phyloP scores from a whole-genome alignment of 2,888 invertebrate genomes.

The Choristoneura rosaceana region DNA sequence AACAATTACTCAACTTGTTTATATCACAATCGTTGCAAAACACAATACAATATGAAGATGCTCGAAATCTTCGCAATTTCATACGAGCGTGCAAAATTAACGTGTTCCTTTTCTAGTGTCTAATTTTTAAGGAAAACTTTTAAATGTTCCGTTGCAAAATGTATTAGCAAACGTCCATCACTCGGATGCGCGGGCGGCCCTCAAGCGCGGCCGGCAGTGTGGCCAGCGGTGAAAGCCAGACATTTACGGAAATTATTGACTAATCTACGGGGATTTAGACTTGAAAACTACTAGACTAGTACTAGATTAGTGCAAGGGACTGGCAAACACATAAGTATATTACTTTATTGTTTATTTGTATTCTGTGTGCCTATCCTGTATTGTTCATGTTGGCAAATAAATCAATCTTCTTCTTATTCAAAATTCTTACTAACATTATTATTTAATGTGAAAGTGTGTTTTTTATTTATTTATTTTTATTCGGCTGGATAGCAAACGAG shows the following conservation, averaged over 20 bases:
- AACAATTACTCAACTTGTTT: neutral
- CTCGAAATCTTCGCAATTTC: constrained; percentile 3
- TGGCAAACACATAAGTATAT: no score
- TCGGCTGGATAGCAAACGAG: no score
- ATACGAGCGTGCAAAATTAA: neutral
- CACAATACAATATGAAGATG: neutral
- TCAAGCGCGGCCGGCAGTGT: neutral
- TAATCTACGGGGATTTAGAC: neutral
- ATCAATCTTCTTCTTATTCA: no score
- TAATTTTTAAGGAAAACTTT: constrained; percentile 18
- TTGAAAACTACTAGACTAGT: no score
- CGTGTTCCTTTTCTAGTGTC: neutral
- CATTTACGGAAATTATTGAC: neutral
- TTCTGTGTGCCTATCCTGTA: no score
- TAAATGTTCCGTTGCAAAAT: neutral
- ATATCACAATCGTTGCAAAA: neutral
- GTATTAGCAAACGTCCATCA: constrained; percentile 6
- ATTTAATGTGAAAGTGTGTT: no score
- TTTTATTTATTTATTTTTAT: no score
- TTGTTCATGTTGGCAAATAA: no score
- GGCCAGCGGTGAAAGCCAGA: neutral
- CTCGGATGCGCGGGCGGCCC: constrained; percentile 1
- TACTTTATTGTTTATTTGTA: no score
- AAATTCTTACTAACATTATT: no score
- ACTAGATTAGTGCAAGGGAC: no score